Conservation (phyloP, 2,888 invertebrate species). For the Torymus aiolomorphi region DNA sequence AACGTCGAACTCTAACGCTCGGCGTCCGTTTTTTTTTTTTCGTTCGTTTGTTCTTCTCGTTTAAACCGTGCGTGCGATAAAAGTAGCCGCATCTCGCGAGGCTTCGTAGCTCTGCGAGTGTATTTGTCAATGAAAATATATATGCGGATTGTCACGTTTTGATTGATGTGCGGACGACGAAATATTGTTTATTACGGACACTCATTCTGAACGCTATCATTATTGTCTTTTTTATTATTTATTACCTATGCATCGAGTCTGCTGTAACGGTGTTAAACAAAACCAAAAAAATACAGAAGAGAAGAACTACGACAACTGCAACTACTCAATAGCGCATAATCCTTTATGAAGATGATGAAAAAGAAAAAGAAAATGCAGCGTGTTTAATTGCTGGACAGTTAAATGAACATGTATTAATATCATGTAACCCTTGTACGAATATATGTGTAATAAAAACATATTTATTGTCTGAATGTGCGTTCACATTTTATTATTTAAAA, state of each 20-base stretch:
- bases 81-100: too few species aligned
- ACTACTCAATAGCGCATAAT: slow-evolving; percentile 54
- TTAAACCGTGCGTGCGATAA: too few species aligned
- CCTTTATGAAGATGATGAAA: slow-evolving; percentile 58
- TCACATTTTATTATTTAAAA: not conserved
- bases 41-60: too few species aligned
- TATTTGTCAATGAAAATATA: not conserved
- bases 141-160: slow-evolving; percentile 36
- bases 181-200: slow-evolving; percentile 50
- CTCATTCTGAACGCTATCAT: slow-evolving; percentile 50
- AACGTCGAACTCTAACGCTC: too few species aligned
- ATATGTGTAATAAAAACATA: slow-evolving; percentile 76
- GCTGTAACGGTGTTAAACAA: slow-evolving; percentile 60
- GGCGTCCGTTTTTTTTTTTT: too few species aligned
- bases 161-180: slow-evolving; percentile 41
- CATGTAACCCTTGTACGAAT: slow-evolving; percentile 76
- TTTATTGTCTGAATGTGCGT: slow-evolving; percentile 72
- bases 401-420: slow-evolving; percentile 76
- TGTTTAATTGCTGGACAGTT: slow-evolving; percentile 76
- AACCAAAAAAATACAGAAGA: slow-evolving; percentile 21
- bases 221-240: slow-evolving; percentile 51
- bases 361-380: slow-evolving; percentile 70
- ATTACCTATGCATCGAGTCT: slow-evolving; percentile 63
- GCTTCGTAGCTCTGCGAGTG: not conserved
- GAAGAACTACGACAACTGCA: slow-evolving; percentile 46